phyloP scores from a whole-genome alignment of 2,888 invertebrate species.

The Ectemnius lituratus region DNA sequence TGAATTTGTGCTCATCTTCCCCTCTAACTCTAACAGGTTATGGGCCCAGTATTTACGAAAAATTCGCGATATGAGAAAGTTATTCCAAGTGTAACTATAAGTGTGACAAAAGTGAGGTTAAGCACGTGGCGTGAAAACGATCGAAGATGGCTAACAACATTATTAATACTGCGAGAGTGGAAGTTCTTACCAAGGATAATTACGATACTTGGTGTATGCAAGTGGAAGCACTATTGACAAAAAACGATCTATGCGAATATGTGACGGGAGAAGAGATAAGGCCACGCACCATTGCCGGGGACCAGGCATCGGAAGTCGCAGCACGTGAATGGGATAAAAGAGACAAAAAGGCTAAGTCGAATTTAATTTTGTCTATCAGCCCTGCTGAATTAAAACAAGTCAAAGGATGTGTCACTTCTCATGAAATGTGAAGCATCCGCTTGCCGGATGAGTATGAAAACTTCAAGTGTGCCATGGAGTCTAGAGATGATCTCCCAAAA shows the following conservation, averaged over 20 bases:
- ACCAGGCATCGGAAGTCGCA: neutral
- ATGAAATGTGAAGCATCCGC: slow-evolving; percentile 22
- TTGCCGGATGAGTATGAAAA: too few relatives aligned
- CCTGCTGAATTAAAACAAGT: slow-evolving; percentile 80
- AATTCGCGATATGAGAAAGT: too few relatives aligned
- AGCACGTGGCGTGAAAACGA: too few relatives aligned
- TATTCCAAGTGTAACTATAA: too few relatives aligned
- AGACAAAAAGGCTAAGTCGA: slow-evolving; percentile 18
- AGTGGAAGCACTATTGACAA: slow-evolving; percentile 15
- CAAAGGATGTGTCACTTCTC: slow-evolving; percentile 14
- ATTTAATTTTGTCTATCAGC: slow-evolving; percentile 79
- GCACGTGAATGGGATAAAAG: neutral
- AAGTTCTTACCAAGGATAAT: slow-evolving; percentile 4
- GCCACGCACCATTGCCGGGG: neutral
- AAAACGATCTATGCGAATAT: slow-evolving; percentile 19
- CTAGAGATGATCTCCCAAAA: too few relatives aligned
- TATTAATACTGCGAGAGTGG: too few relatives aligned
- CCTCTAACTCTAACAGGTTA: too few relatives aligned
- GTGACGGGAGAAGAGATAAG: neutral
- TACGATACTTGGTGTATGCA: slow-evolving; percentile 14
- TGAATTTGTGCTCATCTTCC: too few relatives aligned
- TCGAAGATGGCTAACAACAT: too few relatives aligned
- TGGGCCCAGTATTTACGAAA: too few relatives aligned
- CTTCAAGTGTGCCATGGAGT: too few relatives aligned
- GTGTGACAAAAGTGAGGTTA: too few relatives aligned